A percentile compares a stretch with the other conserved stretches of the same genome.
phyloP scores from a whole-genome alignment of 1,140 invertebrate genomes.

The Drosophila punjabiensis region DNA sequence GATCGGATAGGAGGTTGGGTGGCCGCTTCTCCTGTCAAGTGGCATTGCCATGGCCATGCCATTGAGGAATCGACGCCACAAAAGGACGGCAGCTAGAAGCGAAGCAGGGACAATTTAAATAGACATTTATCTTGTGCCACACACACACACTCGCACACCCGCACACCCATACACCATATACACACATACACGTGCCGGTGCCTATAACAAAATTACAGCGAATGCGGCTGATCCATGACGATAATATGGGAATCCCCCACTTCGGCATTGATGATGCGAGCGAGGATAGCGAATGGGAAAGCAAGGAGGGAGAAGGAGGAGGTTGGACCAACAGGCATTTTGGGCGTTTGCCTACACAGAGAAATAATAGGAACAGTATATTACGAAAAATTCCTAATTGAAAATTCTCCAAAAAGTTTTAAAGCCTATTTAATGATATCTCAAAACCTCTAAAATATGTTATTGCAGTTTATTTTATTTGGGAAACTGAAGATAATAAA shows the following conservation, averaged over 20 bases:
- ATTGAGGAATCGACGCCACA: slow-evolving; percentile 57
- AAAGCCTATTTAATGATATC: too few species aligned
- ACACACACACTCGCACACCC: slow-evolving; percentile 36
- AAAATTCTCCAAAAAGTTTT: too few species aligned
- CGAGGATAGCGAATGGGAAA: slow-evolving; percentile 6
- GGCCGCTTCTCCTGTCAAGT: slow-evolving; percentile 36
- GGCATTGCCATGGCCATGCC: slow-evolving; percentile 47
- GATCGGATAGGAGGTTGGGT: slow-evolving; percentile 20
- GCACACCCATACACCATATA: slow-evolving; percentile 21
- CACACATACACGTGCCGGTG: slow-evolving; percentile 56
- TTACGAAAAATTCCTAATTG: too few species aligned
- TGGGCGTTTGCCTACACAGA: slow-evolving; percentile 37
- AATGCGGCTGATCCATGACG: slow-evolving; percentile 78
- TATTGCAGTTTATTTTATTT: too few species aligned
- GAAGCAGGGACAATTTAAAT: slow-evolving; percentile 80
- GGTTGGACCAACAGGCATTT: slow-evolving; percentile 12
- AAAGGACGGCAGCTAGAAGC: slow-evolving; percentile 45
- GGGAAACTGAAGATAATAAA: too few species aligned
- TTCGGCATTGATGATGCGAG: slow-evolving; percentile 64
- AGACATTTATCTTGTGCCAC: slow-evolving; percentile 80
- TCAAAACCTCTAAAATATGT: too few species aligned
- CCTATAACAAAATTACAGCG: slow-evolving; percentile 76
- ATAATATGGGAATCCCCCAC: slow-evolving; percentile 31
- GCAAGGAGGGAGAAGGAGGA: not conserved
- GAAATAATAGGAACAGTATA: not conserved